Evolutionary conservation across 2,113 vertebrate species (phyloP).

Genomic region (Phrynocephalus versicolor): DNA sequence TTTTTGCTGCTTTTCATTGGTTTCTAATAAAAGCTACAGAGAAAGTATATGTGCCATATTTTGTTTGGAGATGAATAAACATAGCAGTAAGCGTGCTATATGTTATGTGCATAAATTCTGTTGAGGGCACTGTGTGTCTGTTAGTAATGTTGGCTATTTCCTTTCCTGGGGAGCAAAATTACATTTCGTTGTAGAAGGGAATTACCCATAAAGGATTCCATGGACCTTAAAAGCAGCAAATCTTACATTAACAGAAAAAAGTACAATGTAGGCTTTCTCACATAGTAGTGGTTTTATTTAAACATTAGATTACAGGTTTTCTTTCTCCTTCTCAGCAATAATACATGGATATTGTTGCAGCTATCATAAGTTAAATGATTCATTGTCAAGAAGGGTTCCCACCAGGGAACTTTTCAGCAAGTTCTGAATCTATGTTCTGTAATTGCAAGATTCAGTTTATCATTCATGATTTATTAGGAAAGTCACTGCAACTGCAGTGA

Average conservation of each 20-base stretch:
- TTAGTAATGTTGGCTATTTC: constrained; percentile 48
- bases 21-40: too few relatives aligned
- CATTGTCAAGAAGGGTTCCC: too few relatives aligned
- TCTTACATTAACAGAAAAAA: background rate
- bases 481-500: too few relatives aligned
- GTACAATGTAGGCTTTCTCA: background rate
- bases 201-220: constrained; percentile 43
- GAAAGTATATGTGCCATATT: background rate
- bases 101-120: constrained; percentile 18
- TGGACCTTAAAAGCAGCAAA: constrained; percentile 44
- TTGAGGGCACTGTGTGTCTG: constrained; percentile 35
- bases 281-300: too few relatives aligned
- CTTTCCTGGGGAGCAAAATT: constrained; percentile 43
- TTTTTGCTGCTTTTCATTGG: background rate
- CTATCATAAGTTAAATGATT: background rate
- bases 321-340: background rate
- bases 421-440: too few relatives aligned
- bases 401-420: too few relatives aligned
- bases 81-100: background rate
- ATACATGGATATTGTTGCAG: background rate
- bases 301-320: too few relatives aligned
- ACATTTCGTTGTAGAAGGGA: constrained; percentile 54
- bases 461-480: too few relatives aligned
- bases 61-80: background rate
- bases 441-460: too few relatives aligned